phyloP scores from a whole-genome alignment of 1,140 invertebrate species.

The Lepidurus arcticus region DNA sequence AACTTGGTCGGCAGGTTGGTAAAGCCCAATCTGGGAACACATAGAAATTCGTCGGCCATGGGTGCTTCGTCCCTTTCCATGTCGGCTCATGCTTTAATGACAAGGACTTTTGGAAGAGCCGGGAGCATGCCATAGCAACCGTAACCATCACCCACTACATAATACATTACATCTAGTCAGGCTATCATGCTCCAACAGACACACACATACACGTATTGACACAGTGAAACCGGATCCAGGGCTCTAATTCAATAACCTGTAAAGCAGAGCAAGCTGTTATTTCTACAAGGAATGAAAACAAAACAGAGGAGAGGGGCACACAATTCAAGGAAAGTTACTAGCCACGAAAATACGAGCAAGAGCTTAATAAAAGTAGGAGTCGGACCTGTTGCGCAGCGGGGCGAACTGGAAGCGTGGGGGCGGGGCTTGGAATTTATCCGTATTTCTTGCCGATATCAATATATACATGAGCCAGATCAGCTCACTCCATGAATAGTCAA shows the following conservation, averaged over 20 bases:
- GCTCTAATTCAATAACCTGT: too few species aligned
- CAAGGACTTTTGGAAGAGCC: not conserved
- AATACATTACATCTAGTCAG: constrained; percentile 14
- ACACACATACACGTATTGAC: not conserved
- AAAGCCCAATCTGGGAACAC: not conserved
- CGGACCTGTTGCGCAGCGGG: not conserved
- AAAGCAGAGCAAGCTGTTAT: too few species aligned
- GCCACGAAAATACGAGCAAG: not conserved
- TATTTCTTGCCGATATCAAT: not conserved
- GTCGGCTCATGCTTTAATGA: not conserved
- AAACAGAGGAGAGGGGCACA: too few species aligned
- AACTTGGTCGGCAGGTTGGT: not conserved
- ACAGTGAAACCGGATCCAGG: too few species aligned
- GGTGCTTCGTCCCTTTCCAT: not conserved
- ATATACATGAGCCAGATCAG: too few species aligned
- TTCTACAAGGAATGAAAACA: too few species aligned
- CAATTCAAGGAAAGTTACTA: not conserved
- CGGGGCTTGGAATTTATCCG: not conserved
- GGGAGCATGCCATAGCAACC: not conserved
- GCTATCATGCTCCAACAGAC: not conserved
- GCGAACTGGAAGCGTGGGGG: not conserved
- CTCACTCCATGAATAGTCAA: too few species aligned
- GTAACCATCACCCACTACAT: constrained; percentile 10
- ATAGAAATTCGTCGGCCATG: too few species aligned
- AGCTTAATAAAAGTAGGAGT: too few species aligned